Conservation (phyloP, 2,797 vertebrate genomes). For the Ptychadena robeensis region DNA sequence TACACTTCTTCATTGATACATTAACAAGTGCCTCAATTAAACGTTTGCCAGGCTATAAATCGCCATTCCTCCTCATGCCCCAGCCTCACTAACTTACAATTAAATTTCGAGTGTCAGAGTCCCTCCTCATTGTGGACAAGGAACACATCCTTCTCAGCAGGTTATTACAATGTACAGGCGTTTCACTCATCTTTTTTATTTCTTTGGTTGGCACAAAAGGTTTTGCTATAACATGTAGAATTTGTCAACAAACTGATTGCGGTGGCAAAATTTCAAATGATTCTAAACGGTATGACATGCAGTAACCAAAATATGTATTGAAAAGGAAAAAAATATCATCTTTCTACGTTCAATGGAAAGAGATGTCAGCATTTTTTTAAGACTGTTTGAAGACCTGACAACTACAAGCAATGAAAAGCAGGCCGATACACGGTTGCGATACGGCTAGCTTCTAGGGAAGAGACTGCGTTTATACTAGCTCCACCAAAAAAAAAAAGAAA, state of each 20-base stretch:
- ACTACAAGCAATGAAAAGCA: conserved; percentile 62
- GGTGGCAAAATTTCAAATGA: conserved; percentile 80
- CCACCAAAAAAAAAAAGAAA: neutral
- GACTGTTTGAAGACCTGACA: conserved; percentile 67
- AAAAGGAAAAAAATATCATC: conserved; percentile 76
- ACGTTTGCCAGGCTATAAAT: conserved; percentile 14
- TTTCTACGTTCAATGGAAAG: conserved; percentile 80
- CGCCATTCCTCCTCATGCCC: conserved; percentile 8
- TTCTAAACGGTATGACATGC: conserved; percentile 82
- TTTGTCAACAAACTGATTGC: conserved; percentile 67
- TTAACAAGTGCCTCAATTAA: conserved; percentile 47
- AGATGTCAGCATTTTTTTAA: conserved; percentile 71
- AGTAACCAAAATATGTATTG: conserved; percentile 86
- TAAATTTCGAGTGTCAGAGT: conserved; percentile 5
- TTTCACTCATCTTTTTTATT: conserved; percentile 67
- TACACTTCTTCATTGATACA: conserved; percentile 37
- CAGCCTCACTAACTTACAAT: conserved; percentile 25
- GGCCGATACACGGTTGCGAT: too few relatives aligned
- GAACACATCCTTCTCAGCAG: neutral
- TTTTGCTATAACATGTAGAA: conserved; percentile 64
- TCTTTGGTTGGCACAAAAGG: conserved; percentile 75
- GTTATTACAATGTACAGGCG: conserved; percentile 67
- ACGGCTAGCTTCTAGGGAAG: too few relatives aligned
- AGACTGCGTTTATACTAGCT: too few relatives aligned
- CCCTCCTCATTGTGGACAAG: conserved; percentile 10